Conservation (phyloP, 2,113 vertebrate genomes). For the Microcebus tavaratra region DNA sequence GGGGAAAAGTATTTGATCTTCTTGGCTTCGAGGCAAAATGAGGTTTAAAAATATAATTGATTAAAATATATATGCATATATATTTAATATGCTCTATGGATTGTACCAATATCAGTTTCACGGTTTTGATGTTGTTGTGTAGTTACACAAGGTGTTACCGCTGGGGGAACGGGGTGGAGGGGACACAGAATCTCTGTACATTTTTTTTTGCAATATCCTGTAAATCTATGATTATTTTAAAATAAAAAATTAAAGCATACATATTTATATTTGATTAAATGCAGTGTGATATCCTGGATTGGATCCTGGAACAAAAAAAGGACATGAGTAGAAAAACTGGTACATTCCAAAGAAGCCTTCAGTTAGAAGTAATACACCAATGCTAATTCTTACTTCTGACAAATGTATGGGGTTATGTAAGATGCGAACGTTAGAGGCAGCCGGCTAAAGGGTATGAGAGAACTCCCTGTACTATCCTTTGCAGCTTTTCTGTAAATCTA, state of each 20-base stretch:
- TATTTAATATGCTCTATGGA: background rate
- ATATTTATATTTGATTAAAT: background rate
- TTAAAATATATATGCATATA: too few relatives aligned
- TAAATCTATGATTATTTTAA: background rate
- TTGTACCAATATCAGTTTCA: background rate
- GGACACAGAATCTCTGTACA: background rate
- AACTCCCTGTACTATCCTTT: background rate
- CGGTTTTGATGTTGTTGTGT: background rate
- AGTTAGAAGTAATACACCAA: background rate
- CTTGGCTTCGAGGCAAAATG: background rate
- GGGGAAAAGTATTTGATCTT: background rate
- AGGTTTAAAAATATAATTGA: background rate
- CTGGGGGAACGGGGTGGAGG: background rate
- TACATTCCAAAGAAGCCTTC: background rate
- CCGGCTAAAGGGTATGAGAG: background rate
- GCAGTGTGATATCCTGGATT: background rate
- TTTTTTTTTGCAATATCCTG: background rate
- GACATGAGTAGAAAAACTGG: background rate
- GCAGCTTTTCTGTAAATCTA: background rate
- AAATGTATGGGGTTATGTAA: background rate
- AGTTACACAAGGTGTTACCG: background rate
- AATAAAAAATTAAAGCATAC: background rate
- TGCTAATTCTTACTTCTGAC: background rate
- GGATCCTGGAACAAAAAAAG: background rate
- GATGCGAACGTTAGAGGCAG: background rate